A percentile compares a stretch with the other conserved stretches of the same genome.
phyloP scores from a whole-genome alignment of 2,113 vertebrate genomes.

The sheep (Ovis aries) region ARS-UI_Ramb_v3.0 NC_056054.1:220896001-220896500 shows the following conservation, averaged over 20 bases:
- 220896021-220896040: background rate
- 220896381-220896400: background rate
- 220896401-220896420: background rate
- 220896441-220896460: background rate
- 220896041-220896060: background rate
- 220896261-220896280: background rate
- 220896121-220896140: background rate
- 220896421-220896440: background rate
- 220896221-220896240: background rate
- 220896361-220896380: background rate
- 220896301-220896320: background rate
- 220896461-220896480: background rate
- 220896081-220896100: background rate
- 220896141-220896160: background rate
- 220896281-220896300: background rate
- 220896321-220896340: background rate
- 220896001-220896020: background rate
- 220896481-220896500: rapidly evolving
- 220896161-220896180: background rate
- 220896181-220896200: background rate
- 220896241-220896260: background rate
- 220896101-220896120: background rate
- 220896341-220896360: background rate
- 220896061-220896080: background rate
- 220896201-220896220: background rate